These are phyloP conservation scores for Griposia aprilina DNA, from an alignment of 2,888 invertebrate genomes.

Conservation along the genomic window DNA sequence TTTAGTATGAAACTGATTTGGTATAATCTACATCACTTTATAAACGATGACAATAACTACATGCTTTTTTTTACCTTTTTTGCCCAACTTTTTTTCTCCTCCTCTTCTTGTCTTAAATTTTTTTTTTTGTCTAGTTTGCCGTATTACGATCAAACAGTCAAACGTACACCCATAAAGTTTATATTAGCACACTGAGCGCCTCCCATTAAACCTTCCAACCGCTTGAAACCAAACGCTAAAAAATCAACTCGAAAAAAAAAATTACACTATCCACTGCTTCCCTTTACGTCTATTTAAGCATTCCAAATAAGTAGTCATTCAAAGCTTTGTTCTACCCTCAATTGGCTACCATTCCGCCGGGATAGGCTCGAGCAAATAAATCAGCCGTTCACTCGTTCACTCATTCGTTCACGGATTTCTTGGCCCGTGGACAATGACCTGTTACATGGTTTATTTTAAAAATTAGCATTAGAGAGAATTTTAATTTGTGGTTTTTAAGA, in stretches of 20 bases:
- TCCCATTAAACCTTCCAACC: neutral
- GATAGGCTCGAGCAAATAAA: constrained; percentile 80
- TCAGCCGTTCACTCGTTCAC: constrained; percentile 79
- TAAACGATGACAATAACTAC: neutral
- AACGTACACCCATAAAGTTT: neutral
- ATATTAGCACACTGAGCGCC: neutral
- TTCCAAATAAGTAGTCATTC: constrained; percentile 82
- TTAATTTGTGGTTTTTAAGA: constrained; percentile 17
- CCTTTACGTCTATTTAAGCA: constrained; percentile 80
- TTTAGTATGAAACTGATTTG: neutral
- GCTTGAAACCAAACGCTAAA: constrained; percentile 13
- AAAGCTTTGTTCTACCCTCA: constrained; percentile 83
- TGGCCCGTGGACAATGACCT: constrained; percentile 67
- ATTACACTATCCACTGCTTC: constrained; percentile 29
- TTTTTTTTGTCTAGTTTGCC: neutral
- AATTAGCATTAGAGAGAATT: constrained; percentile 68
- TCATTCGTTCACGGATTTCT: constrained; percentile 71
- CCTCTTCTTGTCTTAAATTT: neutral
- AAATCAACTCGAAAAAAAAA: constrained; percentile 23
- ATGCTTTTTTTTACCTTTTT: neutral
- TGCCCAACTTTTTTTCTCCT: neutral
- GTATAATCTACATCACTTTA: neutral
- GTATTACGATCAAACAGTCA: neutral
- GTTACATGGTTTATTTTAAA: constrained; percentile 69
- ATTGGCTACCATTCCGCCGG: constrained; percentile 79